Percentiles rank a stretch among this genome's conserved stretches.
These are phyloP conservation scores for Enchytraeus crypticus DNA, from an alignment of 2,888 invertebrate genomes.

Conservation along the genomic window DNA sequence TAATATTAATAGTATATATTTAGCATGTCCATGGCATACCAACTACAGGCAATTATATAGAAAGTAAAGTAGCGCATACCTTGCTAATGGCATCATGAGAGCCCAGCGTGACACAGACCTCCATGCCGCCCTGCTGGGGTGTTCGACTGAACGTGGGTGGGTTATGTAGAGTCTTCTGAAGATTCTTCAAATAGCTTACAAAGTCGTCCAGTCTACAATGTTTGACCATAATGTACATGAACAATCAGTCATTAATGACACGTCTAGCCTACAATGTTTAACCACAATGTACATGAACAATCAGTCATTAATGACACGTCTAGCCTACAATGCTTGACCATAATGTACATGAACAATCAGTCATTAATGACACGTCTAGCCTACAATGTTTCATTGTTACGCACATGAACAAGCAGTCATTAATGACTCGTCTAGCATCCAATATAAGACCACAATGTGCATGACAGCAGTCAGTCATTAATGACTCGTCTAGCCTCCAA, in stretches of 20 bases:
- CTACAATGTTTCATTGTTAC: too few species aligned
- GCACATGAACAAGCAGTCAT: neutral
- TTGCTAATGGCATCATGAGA: conserved; percentile 71
- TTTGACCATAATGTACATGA: too few species aligned
- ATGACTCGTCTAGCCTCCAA: conserved; percentile 31
- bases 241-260: neutral
- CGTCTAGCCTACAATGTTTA: conserved; percentile 31
- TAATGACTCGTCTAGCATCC: too few species aligned
- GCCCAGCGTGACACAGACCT: conserved; percentile 62
- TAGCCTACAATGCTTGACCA: conserved; percentile 30
- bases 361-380: conserved; percentile 23
- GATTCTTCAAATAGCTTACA: conserved; percentile 55
- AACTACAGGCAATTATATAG: too few species aligned
- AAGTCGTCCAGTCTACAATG: conserved; percentile 33
- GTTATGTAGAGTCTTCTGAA: conserved; percentile 59
- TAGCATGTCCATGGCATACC: too few species aligned
- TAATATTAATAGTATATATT: too few species aligned
- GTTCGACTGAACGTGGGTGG: conserved; percentile 57
- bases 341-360: neutral
- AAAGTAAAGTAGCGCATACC: conserved; percentile 33
- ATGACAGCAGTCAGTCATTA: too few species aligned
- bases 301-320: conserved; percentile 18
- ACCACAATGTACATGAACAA: neutral
- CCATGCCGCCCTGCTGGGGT: conserved; percentile 30
- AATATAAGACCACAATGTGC: too few species aligned